Evolutionary conservation across 1,140 invertebrate genomes (phyloP).

Genomic region (Palaemon carinicauda): DNA sequence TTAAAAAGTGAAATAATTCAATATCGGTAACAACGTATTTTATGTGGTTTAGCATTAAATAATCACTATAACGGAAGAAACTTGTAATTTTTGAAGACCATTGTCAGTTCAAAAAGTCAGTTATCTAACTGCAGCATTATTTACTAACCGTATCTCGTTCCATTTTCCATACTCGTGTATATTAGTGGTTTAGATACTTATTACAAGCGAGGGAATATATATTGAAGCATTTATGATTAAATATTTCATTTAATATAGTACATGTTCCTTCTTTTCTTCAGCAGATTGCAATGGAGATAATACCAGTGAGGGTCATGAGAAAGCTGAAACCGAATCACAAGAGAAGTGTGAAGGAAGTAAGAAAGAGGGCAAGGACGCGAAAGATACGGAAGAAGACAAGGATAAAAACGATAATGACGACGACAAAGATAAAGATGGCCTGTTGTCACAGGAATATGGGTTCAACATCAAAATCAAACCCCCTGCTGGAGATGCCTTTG

Average conservation of each 20-base stretch:
- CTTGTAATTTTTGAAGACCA: too few species aligned
- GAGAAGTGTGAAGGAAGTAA: background rate
- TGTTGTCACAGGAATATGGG: slow-evolving; percentile 46
- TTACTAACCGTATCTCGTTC: too few species aligned
- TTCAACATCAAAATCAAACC: slow-evolving; percentile 50
- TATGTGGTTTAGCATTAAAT: too few species aligned
- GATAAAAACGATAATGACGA: background rate
- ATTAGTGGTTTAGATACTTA: too few species aligned
- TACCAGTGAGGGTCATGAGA: background rate
- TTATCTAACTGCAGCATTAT: too few species aligned
- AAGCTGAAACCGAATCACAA: slow-evolving; percentile 23
- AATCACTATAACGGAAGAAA: too few species aligned
- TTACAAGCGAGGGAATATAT: too few species aligned
- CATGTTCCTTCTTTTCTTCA: background rate
- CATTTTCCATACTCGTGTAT: too few species aligned
- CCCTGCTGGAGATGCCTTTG: slow-evolving; percentile 52
- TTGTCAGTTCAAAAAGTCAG: too few species aligned
- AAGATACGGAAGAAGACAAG: slow-evolving; percentile 16
- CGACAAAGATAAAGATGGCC: slow-evolving; percentile 45
- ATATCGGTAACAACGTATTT: too few species aligned
- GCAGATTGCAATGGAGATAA: background rate
- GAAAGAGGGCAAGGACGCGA: background rate
- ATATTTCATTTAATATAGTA: background rate
- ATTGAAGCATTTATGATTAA: background rate
- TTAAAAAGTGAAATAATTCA: too few species aligned